Base-by-base conservation (phyloP, 2,888 invertebrate genomes). In the Linnaemya tessellans region DNA sequence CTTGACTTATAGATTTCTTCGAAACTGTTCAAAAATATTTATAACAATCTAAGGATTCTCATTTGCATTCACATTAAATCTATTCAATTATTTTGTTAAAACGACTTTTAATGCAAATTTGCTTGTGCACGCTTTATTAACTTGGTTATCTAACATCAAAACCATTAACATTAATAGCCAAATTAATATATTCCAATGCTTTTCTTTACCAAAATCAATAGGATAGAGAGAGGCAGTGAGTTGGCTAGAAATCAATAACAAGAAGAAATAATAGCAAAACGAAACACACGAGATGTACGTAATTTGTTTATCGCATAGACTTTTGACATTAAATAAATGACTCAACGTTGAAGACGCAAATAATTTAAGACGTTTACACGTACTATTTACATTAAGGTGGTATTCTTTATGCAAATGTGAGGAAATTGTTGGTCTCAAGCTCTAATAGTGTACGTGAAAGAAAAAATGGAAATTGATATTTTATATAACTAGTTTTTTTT, bases 331-430 rank as follows among this genome's bases (percentile, higher is more conserved):
- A 70, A 58, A 56, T 20, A 35, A 74, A 79, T 79, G 68, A 74
- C 68, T 80, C 62, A 84, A 75, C 80, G 70, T 84, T 75, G 30
- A 35, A 80, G 68, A 80, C 79, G 67, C 43, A 60, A 38, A 73
- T 68, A 70, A 70, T 70, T 79, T 49, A 64, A 60, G n/a, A 41
- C 54, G n/a, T 15, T 22, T n/a, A 51, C 9, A 51, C 18, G 22
- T 25, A 25, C 1, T 13, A 25, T 5, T 25, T 15, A 38, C 15
- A n/a, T 35, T 1, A n/a, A 1, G 13, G 46, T 46, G 38, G 38
- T 8, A n/a, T n/a, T 8, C 38, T 38, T 8, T 38, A 38, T 10
- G 38, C 38, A 15, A 56, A 30, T 30, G 30, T 5, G 5, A 3
- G 2, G 5, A 3, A 30, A 3, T 5, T 2, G 30, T 30, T 30